phyloP scores from a whole-genome alignment of 1,140 invertebrate genomes.

The Holcopasites calliopsidis region DNA sequence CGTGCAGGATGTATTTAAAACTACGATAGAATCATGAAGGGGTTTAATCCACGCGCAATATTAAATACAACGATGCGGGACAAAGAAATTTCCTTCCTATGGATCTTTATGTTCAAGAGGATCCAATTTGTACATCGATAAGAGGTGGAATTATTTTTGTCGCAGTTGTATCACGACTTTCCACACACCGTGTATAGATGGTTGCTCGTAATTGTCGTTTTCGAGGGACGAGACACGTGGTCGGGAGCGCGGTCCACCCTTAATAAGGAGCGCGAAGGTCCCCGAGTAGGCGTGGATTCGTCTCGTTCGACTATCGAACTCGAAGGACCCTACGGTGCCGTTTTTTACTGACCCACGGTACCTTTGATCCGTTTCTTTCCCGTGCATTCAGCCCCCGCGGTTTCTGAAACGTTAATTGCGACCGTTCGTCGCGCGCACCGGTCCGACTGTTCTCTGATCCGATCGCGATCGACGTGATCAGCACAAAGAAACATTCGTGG shows the following conservation, averaged over 20 bases:
- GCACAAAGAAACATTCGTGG: too few species aligned
- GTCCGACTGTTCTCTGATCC: not conserved
- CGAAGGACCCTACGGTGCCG: conserved; percentile 7
- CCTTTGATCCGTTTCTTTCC: conserved; percentile 26
- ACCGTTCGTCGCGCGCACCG: not conserved
- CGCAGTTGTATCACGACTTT: too few species aligned
- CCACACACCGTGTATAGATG: too few species aligned
- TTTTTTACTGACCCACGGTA: conserved; percentile 14
- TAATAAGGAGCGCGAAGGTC: conserved; percentile 59
- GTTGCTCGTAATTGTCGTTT: conserved; percentile 46
- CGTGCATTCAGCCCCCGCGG: not conserved
- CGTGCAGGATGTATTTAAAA: too few species aligned
- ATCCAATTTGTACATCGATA: too few species aligned
- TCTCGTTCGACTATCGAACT: conserved; percentile 50
- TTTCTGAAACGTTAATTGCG: conserved; percentile 19
- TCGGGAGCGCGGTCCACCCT: conserved; percentile 18
- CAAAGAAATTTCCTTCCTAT: too few species aligned
- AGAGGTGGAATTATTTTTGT: too few species aligned
- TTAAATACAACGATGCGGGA: too few species aligned
- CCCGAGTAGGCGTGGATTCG: conserved; percentile 58
- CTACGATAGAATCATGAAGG: too few species aligned
- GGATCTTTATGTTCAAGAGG: too few species aligned
- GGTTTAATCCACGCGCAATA: too few species aligned
- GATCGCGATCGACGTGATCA: not conserved
- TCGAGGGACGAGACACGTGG: conserved; percentile 19